These are phyloP conservation scores for Macroramphosus scolopax DNA, from an alignment of 2,797 vertebrate species.

Conservation along the genomic window DNA sequence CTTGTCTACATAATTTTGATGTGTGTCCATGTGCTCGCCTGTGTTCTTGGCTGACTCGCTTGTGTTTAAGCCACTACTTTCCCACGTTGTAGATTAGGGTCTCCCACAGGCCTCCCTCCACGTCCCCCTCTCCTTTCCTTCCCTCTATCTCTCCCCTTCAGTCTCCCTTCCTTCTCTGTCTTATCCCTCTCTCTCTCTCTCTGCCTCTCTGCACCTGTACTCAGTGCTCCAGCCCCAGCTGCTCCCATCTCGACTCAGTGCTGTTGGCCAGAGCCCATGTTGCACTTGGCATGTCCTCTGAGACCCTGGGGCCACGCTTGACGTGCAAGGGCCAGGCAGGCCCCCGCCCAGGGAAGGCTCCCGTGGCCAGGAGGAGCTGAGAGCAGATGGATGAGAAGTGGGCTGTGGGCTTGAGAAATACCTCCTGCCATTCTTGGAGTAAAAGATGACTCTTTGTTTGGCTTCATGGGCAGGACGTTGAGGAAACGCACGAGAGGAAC, in stretches of 20 bases:
- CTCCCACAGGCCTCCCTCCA: conserved; percentile 68
- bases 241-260: conserved; percentile 65
- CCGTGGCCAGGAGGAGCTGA: conserved; percentile 63
- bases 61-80: conserved; percentile 77
- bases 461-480: conserved; percentile 19
- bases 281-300: conserved; percentile 82
- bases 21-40: conserved; percentile 49
- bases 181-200: conserved; percentile 33
- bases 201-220: conserved; percentile 78
- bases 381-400: conserved; percentile 54
- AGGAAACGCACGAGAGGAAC: conserved; percentile 11
- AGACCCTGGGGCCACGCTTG: conserved; percentile 77
- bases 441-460: conserved; percentile 65
- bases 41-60: conserved; percentile 65
- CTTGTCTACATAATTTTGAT: conserved; percentile 47
- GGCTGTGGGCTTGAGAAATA: conserved; percentile 55
- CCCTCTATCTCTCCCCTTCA: conserved; percentile 17
- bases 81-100: conserved; percentile 73
- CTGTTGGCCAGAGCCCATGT: conserved; percentile 75
- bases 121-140: conserved; percentile 30
- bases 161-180: conserved; percentile 22
- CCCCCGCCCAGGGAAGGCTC: conserved; percentile 65
- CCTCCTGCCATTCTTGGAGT: conserved; percentile 58
- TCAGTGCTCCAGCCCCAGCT: conserved; percentile 67
- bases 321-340: conserved; percentile 71